Conservation (phyloP, 2,888 invertebrate species). For the Conistra vaccinii region DNA sequence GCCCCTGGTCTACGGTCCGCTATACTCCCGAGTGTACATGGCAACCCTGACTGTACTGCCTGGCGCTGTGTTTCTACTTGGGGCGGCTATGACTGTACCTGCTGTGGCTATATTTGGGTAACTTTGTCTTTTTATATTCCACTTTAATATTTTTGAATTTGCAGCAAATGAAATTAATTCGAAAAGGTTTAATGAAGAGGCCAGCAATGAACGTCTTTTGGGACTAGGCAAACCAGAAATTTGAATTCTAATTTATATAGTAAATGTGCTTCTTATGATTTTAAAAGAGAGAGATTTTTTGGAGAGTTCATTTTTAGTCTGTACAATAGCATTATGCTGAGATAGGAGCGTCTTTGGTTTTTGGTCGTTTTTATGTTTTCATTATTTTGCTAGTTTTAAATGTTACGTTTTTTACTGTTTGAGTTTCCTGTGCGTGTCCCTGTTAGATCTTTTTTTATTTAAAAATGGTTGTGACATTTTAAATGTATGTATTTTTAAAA, state of each 20-base stretch:
- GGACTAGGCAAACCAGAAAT: not conserved
- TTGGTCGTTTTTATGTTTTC: too few relatives aligned
- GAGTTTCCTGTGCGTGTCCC: too few relatives aligned
- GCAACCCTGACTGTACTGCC: slow-evolving; percentile 92
- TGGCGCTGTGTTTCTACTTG: slow-evolving; percentile 93
- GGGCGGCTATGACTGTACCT: slow-evolving; percentile 92
- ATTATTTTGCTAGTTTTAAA: too few relatives aligned
- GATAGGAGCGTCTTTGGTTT: too few relatives aligned
- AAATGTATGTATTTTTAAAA: not conserved
- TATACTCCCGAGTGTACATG: slow-evolving; percentile 93
- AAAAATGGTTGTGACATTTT: not conserved
- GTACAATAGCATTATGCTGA: not conserved
- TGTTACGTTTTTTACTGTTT: too few relatives aligned
- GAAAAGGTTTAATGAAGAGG: too few relatives aligned
- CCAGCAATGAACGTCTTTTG: not conserved
- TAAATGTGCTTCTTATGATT: too few relatives aligned
- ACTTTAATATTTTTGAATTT: not conserved
- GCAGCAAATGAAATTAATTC: not conserved
- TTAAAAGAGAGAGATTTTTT: not conserved
- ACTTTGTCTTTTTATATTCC: slow-evolving; percentile 47
- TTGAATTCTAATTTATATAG: not conserved
- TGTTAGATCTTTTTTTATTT: not conserved
- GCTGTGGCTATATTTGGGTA: slow-evolving; percentile 93
- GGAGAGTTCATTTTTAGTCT: not conserved
- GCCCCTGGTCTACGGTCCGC: slow-evolving; percentile 93